Evolutionary conservation across 2,797 vertebrate species (phyloP), one percentile per base, ranked within the genome.

Genomic region (Etheostoma perlongum): DNA sequence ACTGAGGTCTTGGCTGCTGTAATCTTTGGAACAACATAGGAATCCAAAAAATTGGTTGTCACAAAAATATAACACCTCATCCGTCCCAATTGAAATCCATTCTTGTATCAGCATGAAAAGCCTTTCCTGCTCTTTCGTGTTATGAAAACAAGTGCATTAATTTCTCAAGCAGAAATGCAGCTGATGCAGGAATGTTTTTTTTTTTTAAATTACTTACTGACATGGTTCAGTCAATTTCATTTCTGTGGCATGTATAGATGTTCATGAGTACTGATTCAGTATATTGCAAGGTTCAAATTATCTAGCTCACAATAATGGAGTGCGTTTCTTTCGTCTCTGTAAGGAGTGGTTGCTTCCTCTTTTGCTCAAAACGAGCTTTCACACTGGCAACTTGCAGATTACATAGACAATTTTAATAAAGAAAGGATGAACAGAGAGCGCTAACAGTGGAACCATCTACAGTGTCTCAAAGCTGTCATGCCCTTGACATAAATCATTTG

Each of bases 91-190:
- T 27, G 72, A 86, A 91, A 89, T 93, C 84, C 86, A 75, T 91
- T 89, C 59, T 78, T 88, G 73, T 89, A 90, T 46, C 85, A 82
- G 84, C 85, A 89, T 83, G 80, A 88, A 89, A 90, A 90, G 82
- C 84, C 82, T 91, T 92, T 90, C 79, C 81, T 91, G 88, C 85
- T 89, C 64, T 83, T 89, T 78, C 40, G 21, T 87, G 85, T 91
- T 79, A 88, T 89, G 85, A 85, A 92, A 91, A 91, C 82, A 92
- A 92, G 89, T 86, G 80, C 81, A 88, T 89, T 89, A 81, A 76
- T 89, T 90, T 89, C 78, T 85, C 33, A 18, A n/a, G 76, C 72
- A 80, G 77, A 90, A 90, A 88, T 90, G 84, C 76, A 85, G 78
- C 82, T 58, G 61, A 83, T 81, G 80, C 83, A 88, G 4, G 25